A percentile compares a stretch with the other conserved stretches of the same genome.
Evolutionary conservation across 2,888 invertebrate species (phyloP).

Genomic region (Eristalis pertinax): DNA sequence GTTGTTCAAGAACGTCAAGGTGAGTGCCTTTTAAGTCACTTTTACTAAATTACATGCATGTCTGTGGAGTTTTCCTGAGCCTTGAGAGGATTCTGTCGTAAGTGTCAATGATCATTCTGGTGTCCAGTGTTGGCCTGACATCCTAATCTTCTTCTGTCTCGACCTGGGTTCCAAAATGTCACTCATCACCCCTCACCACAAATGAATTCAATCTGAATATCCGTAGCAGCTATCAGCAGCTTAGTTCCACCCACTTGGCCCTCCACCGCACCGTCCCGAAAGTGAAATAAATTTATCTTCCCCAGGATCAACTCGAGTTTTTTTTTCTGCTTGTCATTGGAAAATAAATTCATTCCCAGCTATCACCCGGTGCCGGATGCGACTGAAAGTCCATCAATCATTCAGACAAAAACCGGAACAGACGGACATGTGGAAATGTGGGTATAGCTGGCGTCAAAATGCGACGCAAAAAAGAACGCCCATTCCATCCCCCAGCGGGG

Average conservation of each 20-base stretch:
- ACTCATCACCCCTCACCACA: too few relatives aligned
- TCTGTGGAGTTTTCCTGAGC: too few relatives aligned
- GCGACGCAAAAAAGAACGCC: neutral
- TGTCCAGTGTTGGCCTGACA: too few relatives aligned
- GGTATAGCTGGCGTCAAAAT: conserved; percentile 26
- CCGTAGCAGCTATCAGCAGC: neutral
- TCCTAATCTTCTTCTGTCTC: too few relatives aligned
- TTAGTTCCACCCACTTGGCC: neutral
- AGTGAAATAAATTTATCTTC: neutral
- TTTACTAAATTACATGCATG: too few relatives aligned
- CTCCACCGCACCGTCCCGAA: neutral
- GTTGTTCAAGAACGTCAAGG: too few relatives aligned
- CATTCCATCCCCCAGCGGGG: too few relatives aligned
- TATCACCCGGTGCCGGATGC: conserved; percentile 27
- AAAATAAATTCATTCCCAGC: neutral
- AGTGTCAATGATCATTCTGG: too few relatives aligned
- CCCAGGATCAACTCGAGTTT: neutral
- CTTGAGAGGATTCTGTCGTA: too few relatives aligned
- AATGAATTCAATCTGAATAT: neutral
- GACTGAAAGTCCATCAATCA: conserved; percentile 51
- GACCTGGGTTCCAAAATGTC: too few relatives aligned
- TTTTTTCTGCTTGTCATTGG: neutral
- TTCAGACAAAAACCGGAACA: conserved; percentile 17
- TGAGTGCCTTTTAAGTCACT: too few relatives aligned
- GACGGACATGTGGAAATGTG: conserved; percentile 34